Base-by-base conservation (phyloP, 2,888 invertebrate species). In the Andrena camellia region DNA sequence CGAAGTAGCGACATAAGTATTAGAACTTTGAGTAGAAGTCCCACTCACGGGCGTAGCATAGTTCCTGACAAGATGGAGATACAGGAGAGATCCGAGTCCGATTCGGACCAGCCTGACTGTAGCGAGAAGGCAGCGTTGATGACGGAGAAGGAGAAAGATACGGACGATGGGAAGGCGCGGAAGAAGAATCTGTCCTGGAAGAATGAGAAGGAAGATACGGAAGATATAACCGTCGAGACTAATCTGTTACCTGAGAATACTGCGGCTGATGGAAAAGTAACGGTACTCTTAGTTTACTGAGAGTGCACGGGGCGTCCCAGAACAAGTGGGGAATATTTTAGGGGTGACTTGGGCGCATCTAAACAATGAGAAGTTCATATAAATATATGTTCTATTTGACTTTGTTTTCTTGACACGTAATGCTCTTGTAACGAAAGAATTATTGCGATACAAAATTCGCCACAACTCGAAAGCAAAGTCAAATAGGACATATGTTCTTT, bases 131-230 rank as follows among this genome's bases (percentile, higher is more conserved):
- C 91, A 0, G 90, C 93, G 2, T 77, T 93, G 3, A 91, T 94
- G 92, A 87, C 77, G 2, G 91, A 92, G 4, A 92, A 91, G 63
- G 72, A 83, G 0, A 90, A 88, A 48, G 86, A 86, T 2, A 91
- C 91, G 59, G 88, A 91, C n/a, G 90, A 91, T 93, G 90, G 76
- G 57, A 79, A 64, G 70, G 63, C 67, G 17, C 88, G 92, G 4
- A 94, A 94, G 86, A 95, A 95, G 78, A 94, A 93, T 69, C 85
- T 95, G 26, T 94, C 94, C 0, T 94, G 95, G 95, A 94, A 94
- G 72, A 91, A 87, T 42, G 92, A 93, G 23, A 90, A 89, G 42
- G 91, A 90, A 42, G 91, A 91, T 29, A 80, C 86, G 1, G 94
- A 94, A 80, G 94, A 94, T 54, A 94, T 93, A 8, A 94, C 94